Evolutionary conservation across 2,888 invertebrate species (phyloP).

Genomic region (Ochropleura plecta): DNA sequence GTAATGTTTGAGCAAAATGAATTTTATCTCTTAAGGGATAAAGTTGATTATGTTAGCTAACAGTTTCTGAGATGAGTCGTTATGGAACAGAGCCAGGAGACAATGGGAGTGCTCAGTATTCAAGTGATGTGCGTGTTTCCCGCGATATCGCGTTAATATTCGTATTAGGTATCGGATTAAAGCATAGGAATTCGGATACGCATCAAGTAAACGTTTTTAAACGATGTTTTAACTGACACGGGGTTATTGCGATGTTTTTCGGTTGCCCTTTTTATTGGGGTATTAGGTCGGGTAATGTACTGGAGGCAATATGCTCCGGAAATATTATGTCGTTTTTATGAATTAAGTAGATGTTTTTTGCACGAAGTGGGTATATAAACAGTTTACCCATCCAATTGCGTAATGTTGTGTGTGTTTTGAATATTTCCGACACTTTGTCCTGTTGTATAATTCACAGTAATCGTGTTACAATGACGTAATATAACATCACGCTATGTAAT

Average conservation of each 20-base stretch:
- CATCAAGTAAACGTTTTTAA: conserved; percentile 66
- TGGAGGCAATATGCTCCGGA: conserved; percentile 43
- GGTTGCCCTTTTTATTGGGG: conserved; percentile 25
- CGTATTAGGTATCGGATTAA: conserved; percentile 79
- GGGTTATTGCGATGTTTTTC: conserved; percentile 33
- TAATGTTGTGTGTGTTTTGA: conserved; percentile 23
- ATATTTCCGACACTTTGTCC: not conserved
- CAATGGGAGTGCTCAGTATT: conserved; percentile 82
- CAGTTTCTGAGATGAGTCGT: conserved; percentile 59
- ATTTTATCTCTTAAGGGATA: conserved; percentile 63
- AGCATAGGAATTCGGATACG: conserved; percentile 68
- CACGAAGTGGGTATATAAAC: not conserved
- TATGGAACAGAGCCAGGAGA: conserved; percentile 60
- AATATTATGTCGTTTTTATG: conserved; percentile 43
- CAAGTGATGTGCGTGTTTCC: conserved; percentile 78
- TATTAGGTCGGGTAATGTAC: conserved; percentile 56
- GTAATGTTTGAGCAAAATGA: conserved; percentile 65
- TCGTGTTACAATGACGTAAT: not conserved
- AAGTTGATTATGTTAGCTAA: conserved; percentile 65
- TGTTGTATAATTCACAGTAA: not conserved
- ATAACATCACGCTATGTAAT: no score
- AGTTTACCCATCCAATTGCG: conserved; percentile 30
- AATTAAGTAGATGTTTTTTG: conserved; percentile 43
- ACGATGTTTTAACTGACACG: conserved; percentile 64
- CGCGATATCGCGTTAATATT: conserved; percentile 83